phyloP scores from a whole-genome alignment of 2,113 vertebrate species.

The Rhineura floridana region DNA sequence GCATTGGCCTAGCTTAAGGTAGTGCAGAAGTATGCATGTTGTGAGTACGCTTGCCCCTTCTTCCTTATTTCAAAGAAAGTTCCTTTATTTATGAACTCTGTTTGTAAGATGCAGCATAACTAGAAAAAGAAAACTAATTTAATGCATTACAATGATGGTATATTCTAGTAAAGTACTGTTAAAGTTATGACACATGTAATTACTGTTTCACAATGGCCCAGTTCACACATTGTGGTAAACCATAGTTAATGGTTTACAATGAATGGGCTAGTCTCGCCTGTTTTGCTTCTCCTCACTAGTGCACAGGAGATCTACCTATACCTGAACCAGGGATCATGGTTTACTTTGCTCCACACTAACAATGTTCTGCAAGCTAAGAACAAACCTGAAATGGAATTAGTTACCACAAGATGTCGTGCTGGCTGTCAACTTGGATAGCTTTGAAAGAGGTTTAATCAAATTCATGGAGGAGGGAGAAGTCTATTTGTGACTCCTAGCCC shows the following conservation, averaged over 20 bases:
- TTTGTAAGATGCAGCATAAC: not conserved
- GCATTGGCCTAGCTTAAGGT: not conserved
- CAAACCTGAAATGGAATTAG: too few species aligned
- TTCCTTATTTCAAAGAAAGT: not conserved
- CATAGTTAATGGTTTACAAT: not conserved
- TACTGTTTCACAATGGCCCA: too few species aligned
- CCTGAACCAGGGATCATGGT: too few species aligned
- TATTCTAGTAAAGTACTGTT: not conserved
- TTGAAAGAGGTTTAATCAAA: too few species aligned
- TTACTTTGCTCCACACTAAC: too few species aligned
- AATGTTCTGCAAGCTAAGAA: too few species aligned
- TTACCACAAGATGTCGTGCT: too few species aligned
- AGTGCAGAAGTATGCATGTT: not conserved
- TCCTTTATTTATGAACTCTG: not conserved
- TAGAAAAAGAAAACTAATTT: not conserved
- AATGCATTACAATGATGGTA: not conserved
- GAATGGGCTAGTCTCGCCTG: not conserved
- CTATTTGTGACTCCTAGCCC: too few species aligned
- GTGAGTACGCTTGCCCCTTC: not conserved
- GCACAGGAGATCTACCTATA: too few species aligned
- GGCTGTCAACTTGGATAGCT: too few species aligned
- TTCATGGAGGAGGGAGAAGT: too few species aligned
- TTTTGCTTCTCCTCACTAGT: too few species aligned
- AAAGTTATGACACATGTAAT: not conserved
- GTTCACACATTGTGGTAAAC: not conserved